Percentiles rank a stretch among this genome's conserved stretches.
phyloP scores from a whole-genome alignment of 92 coral and sea anemone species.

The Blastomussa wellsi region DNA sequence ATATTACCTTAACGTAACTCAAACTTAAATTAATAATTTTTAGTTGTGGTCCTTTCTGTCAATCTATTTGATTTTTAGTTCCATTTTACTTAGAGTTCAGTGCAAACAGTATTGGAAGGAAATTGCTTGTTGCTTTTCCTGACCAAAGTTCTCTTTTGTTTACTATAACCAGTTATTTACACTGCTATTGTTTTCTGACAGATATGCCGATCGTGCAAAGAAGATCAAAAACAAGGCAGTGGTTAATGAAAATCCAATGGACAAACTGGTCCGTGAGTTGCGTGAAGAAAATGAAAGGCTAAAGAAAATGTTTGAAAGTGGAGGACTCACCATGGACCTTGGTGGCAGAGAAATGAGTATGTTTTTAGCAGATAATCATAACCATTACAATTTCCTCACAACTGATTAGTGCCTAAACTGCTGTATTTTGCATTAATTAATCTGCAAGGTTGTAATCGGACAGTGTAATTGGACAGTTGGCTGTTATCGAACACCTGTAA shows the following conservation, averaged over 20 bases:
- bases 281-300: conserved; percentile 93
- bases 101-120: neutral
- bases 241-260: conserved; percentile 98
- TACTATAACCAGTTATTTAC: neutral
- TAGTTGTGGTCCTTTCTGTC: too few species aligned
- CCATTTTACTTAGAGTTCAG: neutral
- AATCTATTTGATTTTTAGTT: too few species aligned
- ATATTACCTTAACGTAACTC: too few species aligned
- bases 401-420: too few species aligned
- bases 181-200: conserved; percentile 5
- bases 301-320: conserved; percentile 86
- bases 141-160: neutral
- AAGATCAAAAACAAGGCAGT: conserved; percentile 99
- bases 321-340: conserved; percentile 41
- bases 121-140: neutral
- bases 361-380: neutral
- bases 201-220: conserved; percentile 99
- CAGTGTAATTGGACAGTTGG: too few species aligned
- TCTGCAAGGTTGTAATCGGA: too few species aligned
- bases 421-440: too few species aligned
- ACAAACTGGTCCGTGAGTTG: conserved; percentile 91
- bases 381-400: too few species aligned
- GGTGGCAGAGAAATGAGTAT: conserved; percentile 43
- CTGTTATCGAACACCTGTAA: too few species aligned
- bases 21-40: too few species aligned